Evolutionary conservation across 2,888 invertebrate genomes (phyloP), one percentile per base, ranked within the genome.

Genomic region (Baronia brevicornis): DNA sequence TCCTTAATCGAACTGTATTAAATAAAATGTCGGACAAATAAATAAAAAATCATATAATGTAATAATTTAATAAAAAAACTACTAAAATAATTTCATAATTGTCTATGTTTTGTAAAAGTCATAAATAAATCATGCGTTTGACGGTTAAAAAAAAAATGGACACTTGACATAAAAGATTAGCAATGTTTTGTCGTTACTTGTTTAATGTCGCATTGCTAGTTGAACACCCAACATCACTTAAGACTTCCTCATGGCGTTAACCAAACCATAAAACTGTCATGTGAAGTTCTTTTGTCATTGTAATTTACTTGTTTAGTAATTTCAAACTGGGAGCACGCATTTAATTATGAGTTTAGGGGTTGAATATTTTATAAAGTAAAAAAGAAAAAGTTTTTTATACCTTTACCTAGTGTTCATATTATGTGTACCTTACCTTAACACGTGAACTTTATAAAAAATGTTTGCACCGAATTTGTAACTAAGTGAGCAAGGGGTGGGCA

Each of bases 221-320:
- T 42, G 33, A 28, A 30, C 35, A 40, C 41, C 38, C 33, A 34
- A 24, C 43, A 25, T 33, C 26, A 33, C 20, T 38, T 47, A 41
- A 24, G 14, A 20, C 44, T 43, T 47, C 39, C 43, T 45, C 27
- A 29, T 41, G 36, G 37, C 44, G 43, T 51, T 56, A 59, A 60
- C 58, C 58, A 55, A 57, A 53, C 53, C 56, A 56, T 69, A 61
- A 68, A 57, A 66, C 54, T 53, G 54, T 59, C 59, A 54, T 37
- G 37, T 32, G 19, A 35, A 23, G 19, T 10, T 39, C 9, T 54
- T 63, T 78, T 77, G 63, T 74, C 46, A 78, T 73, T 73, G 13
- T 64, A 74, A 78, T 78, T 57, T 60, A 60, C 65, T 65, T 69
- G 61, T 66, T 67, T 71, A 48, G 46, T 46, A 37, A 28, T 31